Conservation (phyloP, 2,113 vertebrate genomes). For the Callocephalon fimbriatum region DNA sequence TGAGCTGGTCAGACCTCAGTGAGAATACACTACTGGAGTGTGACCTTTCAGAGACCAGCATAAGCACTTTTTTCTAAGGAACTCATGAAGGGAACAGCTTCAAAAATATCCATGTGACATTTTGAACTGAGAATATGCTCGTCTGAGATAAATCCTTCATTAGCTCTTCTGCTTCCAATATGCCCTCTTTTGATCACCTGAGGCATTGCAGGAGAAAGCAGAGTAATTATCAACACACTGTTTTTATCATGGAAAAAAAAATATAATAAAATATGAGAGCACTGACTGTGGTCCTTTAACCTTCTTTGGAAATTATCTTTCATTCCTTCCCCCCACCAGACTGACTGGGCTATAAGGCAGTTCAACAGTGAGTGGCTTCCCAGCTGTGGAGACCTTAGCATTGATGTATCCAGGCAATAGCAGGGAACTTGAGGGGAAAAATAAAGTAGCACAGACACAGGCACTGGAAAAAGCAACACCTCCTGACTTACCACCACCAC, state of each 20-base stretch:
- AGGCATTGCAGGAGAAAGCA: background rate
- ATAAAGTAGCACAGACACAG: background rate
- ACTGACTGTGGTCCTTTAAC: background rate
- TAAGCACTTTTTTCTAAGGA: background rate
- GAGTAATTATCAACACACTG: background rate
- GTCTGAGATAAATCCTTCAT: background rate
- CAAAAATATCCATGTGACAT: background rate
- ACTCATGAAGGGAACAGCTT: background rate
- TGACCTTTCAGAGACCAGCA: background rate
- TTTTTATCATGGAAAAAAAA: background rate
- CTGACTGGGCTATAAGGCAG: background rate
- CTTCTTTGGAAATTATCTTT: background rate
- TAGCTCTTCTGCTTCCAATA: background rate
- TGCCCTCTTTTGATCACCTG: background rate
- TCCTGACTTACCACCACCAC: background rate
- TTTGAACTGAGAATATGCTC: accelerated
- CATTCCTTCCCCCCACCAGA: background rate
- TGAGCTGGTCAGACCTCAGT: background rate
- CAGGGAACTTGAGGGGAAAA: background rate
- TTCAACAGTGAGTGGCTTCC: background rate
- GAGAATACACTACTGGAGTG: too few relatives aligned
- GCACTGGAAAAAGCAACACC: conserved; percentile 21
- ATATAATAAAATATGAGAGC: background rate
- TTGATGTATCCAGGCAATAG: background rate
- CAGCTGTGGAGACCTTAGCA: conserved; percentile 17